phyloP scores from a whole-genome alignment of 2,113 vertebrate genomes.

The Eretmochelys imbricata region DNA sequence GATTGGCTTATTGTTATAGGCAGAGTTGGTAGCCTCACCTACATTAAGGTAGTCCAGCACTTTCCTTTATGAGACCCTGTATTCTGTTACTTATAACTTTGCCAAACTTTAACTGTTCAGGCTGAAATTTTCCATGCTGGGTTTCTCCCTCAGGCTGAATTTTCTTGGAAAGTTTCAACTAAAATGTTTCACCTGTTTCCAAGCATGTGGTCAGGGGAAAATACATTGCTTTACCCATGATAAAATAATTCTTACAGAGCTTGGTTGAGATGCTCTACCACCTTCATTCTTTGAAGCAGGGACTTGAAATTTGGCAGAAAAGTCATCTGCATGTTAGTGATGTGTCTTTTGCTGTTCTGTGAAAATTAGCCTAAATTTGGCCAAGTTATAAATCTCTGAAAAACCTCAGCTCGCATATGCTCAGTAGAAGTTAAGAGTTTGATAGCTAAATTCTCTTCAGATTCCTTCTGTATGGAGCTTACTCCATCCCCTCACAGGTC shows the following conservation, averaged over 20 bases:
- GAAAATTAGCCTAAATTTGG: neutral
- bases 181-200: neutral
- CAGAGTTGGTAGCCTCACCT: neutral
- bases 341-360: neutral
- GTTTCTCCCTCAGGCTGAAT: rapidly evolving
- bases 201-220: neutral
- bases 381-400: no score
- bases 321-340: neutral
- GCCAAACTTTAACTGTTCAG: neutral
- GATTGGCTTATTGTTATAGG: neutral
- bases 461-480: neutral
- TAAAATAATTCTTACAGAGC: no score
- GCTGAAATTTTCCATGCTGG: neutral
- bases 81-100: neutral
- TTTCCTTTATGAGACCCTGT: neutral
- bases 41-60: neutral
- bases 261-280: neutral
- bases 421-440: neutral
- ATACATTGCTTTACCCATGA: neutral
- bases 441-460: neutral
- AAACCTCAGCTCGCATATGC: no score
- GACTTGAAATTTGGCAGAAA: neutral
- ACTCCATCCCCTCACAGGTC: neutral
- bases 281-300: neutral
- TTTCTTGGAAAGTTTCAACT: neutral